A percentile compares a stretch with the other conserved stretches of the same genome.
phyloP scores from a whole-genome alignment of 1,140 invertebrate species.

The Anoplolepis gracilipes region DNA sequence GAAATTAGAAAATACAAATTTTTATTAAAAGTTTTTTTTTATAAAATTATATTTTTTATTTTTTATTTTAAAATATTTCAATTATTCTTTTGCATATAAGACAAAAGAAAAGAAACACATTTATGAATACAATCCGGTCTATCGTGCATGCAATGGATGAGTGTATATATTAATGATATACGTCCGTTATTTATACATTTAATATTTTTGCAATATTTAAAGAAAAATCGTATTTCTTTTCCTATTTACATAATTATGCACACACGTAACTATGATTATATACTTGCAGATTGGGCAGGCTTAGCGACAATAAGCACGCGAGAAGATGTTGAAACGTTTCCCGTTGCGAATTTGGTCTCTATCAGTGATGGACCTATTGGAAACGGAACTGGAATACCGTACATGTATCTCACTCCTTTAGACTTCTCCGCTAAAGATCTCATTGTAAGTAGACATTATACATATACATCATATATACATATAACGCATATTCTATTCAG shows the following conservation, averaged over 20 bases:
- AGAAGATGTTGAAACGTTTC: constrained; percentile 88
- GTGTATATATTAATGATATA: background rate
- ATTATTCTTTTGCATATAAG: background rate
- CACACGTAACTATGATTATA: background rate
- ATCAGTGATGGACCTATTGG: constrained; percentile 89
- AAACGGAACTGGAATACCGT: constrained; percentile 91
- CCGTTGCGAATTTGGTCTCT: constrained; percentile 91
- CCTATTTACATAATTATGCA: background rate
- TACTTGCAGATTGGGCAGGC: constrained; percentile 89
- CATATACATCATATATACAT: background rate
- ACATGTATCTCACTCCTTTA: constrained; percentile 91
- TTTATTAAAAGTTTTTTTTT: background rate
- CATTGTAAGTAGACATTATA: constrained; percentile 83
- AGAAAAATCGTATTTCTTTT: too few species aligned
- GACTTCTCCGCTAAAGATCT: constrained; percentile 92
- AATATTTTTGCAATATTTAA: too few species aligned
- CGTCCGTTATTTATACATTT: too few species aligned
- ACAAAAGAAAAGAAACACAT: too few species aligned
- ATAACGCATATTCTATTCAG: background rate
- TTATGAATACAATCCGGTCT: too few species aligned
- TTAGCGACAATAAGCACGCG: constrained; percentile 91
- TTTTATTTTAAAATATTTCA: background rate
- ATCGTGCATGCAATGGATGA: too few species aligned
- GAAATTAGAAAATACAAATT: background rate
- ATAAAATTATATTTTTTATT: background rate